phyloP scores from a whole-genome alignment of 2,797 vertebrate species.

The Pantherophis alleghaniensis region DNA sequence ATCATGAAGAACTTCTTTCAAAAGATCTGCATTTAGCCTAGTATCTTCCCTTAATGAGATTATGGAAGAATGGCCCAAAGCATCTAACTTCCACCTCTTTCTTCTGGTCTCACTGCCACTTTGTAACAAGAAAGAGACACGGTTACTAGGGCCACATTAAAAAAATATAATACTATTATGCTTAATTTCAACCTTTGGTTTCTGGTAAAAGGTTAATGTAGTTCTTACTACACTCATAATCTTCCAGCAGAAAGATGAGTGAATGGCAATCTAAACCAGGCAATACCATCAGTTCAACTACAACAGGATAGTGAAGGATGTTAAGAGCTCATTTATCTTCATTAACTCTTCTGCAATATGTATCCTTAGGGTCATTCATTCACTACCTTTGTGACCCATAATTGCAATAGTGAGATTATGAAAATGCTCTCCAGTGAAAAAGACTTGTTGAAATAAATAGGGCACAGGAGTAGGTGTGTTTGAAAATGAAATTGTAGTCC shows the following conservation, averaged over 20 bases:
- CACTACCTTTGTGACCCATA: not conserved
- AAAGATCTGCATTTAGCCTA: not conserved
- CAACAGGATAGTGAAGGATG: not conserved
- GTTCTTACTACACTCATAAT: not conserved
- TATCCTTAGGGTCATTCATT: not conserved
- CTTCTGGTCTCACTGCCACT: not conserved
- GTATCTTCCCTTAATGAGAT: not conserved
- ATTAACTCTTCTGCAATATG: not conserved
- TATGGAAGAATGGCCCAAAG: not conserved
- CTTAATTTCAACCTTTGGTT: not conserved
- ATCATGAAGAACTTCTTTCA: not conserved
- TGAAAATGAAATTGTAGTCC: not conserved
- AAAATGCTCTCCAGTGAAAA: not conserved
- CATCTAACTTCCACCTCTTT: not conserved
- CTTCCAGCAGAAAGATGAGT: not conserved
- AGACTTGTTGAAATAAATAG: not conserved
- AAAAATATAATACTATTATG: not conserved
- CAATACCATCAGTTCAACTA: not conserved
- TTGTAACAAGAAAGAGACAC: not conserved
- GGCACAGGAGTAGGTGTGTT: not conserved
- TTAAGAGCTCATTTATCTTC: not conserved
- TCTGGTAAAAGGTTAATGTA: slow-evolving; percentile 8
- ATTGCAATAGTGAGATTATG: not conserved
- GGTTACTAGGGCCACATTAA: not conserved
- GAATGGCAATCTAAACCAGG: not conserved